phyloP scores from a whole-genome alignment of 2,113 vertebrate species.

The Catharus bicknelli region DNA sequence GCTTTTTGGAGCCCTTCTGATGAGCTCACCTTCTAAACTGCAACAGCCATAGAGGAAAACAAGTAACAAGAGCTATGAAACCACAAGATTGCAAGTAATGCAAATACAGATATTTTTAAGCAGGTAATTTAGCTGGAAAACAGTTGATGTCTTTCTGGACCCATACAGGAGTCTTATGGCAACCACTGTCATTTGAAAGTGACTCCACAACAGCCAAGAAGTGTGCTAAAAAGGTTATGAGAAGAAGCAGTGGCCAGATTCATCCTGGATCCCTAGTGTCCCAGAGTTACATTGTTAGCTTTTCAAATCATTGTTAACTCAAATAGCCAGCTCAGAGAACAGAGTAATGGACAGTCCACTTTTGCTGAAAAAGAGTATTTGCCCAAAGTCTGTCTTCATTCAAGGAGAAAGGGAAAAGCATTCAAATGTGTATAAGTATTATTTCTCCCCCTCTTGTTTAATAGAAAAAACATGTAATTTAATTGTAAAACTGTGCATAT shows the following conservation, averaged over 20 bases:
- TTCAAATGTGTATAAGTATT: not conserved
- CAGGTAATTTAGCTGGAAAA: slow-evolving; percentile 2
- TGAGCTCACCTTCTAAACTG: not conserved
- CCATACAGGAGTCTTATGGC: not conserved
- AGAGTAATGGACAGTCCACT: not conserved
- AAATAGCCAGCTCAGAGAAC: not conserved
- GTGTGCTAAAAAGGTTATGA: not conserved
- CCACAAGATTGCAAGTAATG: not conserved
- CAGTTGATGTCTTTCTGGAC: not conserved
- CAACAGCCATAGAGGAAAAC: not conserved
- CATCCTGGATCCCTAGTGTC: not conserved
- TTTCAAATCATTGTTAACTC: slow-evolving; percentile 1
- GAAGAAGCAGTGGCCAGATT: not conserved
- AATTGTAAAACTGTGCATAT: not conserved
- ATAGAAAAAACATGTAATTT: not conserved
- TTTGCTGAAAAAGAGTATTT: not conserved
- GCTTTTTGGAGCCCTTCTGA: not conserved
- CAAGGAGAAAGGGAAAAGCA: not conserved
- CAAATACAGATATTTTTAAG: slow-evolving; percentile 29
- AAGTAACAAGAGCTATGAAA: not conserved
- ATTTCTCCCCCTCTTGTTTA: not conserved
- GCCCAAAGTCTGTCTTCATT: not conserved
- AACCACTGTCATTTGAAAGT: not conserved
- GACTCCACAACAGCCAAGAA: not conserved
- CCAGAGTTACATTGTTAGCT: not conserved